Evolutionary conservation across 2,113 vertebrate genomes (phyloP).

Genomic region (Phalacrocorax pelagicus): DNA sequence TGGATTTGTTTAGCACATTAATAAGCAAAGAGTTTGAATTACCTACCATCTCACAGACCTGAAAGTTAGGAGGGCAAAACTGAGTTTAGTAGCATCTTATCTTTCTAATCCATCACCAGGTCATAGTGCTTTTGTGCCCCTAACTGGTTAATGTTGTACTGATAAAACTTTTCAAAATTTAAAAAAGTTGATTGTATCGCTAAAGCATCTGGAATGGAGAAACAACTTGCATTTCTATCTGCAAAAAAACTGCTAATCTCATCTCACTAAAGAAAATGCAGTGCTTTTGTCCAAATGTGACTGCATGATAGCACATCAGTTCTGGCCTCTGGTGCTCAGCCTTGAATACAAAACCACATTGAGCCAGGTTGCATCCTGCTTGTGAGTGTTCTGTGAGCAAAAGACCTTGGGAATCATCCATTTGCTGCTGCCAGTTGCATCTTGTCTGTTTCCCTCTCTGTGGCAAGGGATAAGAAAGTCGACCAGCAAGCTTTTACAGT

Average conservation of each 20-base stretch:
- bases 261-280: not conserved
- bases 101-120: not conserved
- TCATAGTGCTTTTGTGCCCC: not conserved
- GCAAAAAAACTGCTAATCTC: not conserved
- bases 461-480: not conserved
- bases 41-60: not conserved
- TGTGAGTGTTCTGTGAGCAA: not conserved
- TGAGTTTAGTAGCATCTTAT: not conserved
- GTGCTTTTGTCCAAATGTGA: not conserved
- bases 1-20: not conserved
- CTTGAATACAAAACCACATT: not conserved
- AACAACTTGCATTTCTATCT: not conserved
- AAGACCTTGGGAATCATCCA: not conserved
- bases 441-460: not conserved
- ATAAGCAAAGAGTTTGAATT: not conserved
- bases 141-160: not conserved
- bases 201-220: not conserved
- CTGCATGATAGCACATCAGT: rapidly evolving
- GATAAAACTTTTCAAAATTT: not conserved
- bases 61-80: not conserved
- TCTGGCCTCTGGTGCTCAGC: not conserved
- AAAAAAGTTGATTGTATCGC: not conserved
- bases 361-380: not conserved
- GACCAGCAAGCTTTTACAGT: not conserved
- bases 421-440: not conserved